Conservation (phyloP, 2,888 invertebrate genomes). For the Amorpha juglandis region DNA sequence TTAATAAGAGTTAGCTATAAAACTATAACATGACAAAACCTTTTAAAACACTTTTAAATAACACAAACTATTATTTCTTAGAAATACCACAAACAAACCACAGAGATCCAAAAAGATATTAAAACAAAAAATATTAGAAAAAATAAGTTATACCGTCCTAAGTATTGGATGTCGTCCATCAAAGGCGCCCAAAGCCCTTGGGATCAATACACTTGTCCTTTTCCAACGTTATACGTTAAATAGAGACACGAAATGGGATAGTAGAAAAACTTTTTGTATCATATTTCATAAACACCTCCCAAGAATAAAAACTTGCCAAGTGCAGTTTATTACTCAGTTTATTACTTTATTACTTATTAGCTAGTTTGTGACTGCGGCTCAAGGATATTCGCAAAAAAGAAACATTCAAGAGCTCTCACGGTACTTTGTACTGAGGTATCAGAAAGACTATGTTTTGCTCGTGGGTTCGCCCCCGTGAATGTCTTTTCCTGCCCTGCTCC, state of each 20-base stretch:
- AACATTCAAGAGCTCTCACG: too few species aligned
- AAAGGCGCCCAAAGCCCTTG: conserved; percentile 19
- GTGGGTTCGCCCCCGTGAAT: too few species aligned
- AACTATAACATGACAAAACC: neutral
- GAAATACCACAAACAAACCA: conserved; percentile 13
- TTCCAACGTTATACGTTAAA: neutral
- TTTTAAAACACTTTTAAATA: conserved; percentile 4
- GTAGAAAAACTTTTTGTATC: conserved; percentile 22
- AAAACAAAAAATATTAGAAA: conserved; percentile 12
- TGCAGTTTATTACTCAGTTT: neutral
- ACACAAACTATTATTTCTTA: conserved; percentile 5
- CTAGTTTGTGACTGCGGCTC: too few species aligned
- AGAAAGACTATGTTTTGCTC: too few species aligned
- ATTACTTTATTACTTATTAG: too few species aligned
- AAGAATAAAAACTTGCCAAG: conserved; percentile 3
- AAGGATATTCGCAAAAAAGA: too few species aligned
- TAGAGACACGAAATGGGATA: neutral
- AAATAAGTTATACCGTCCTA: conserved; percentile 3
- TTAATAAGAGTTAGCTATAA: too few species aligned
- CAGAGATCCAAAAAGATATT: neutral
- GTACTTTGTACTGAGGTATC: too few species aligned
- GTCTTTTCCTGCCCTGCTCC: too few species aligned
- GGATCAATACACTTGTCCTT: neutral
- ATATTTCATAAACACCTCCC: conserved; percentile 22
- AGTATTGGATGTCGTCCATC: conserved; percentile 20